Conservation (phyloP, 1,140 invertebrate species). For the Elymnias hypermnestra region DNA sequence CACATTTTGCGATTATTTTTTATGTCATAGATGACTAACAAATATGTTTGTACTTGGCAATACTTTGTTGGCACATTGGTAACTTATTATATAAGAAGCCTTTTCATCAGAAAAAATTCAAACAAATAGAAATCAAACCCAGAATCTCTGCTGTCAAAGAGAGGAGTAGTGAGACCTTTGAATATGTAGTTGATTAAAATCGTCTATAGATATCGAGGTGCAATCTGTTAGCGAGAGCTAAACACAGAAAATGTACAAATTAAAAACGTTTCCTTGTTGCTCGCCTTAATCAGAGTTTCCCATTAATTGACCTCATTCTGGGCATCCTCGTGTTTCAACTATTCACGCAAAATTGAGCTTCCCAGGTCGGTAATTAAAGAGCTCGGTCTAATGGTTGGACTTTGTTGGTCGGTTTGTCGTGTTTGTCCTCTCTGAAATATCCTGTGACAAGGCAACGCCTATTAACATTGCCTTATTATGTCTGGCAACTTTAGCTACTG, state of each 20-base stretch:
- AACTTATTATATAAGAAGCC: too few relatives aligned
- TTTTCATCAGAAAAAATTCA: too few relatives aligned
- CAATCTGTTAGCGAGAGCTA: conserved; percentile 10
- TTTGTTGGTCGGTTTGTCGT: conserved; percentile 1
- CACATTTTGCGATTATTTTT: too few relatives aligned
- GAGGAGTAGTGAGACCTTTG: too few relatives aligned
- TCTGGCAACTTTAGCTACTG: background rate
- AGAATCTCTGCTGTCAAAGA: too few relatives aligned
- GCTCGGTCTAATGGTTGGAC: conserved; percentile 10
- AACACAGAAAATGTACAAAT: conserved; percentile 19
- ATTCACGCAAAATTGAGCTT: conserved; percentile 25
- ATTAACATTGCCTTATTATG: conserved; percentile 2
- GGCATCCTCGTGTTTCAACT: conserved; percentile 21
- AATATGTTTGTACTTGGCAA: too few relatives aligned
- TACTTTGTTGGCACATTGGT: too few relatives aligned
- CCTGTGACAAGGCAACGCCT: background rate
- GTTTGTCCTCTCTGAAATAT: background rate
- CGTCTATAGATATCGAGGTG: background rate
- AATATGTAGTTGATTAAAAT: background rate
- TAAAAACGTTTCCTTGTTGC: conserved; percentile 18
- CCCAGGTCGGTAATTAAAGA: conserved; percentile 22
- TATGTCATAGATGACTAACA: too few relatives aligned
- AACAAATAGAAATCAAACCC: too few relatives aligned
- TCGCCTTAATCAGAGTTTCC: conserved; percentile 21
- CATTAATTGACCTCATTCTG: conserved; percentile 21